A percentile compares a stretch with the other conserved stretches of the same genome.
These are phyloP conservation scores for Acrocyrtus sp. DNA, from an alignment of 2,888 invertebrate species.

Conservation along the genomic window DNA sequence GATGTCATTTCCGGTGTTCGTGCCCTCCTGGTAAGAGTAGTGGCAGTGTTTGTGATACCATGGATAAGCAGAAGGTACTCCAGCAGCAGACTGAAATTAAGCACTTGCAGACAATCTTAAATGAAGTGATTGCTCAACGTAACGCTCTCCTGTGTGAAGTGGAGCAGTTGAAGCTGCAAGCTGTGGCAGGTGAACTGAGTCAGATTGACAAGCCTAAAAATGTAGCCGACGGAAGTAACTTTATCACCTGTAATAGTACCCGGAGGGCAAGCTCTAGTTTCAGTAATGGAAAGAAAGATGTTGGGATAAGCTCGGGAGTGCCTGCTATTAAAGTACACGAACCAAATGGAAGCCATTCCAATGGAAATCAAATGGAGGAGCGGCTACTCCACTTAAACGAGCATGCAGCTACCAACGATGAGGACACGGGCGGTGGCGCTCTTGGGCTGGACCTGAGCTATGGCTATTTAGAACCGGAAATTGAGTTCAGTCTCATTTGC, in stretches of 20 bases:
- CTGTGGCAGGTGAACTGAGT: conserved; percentile 57
- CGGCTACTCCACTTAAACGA: too few species aligned
- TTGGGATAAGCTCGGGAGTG: too few species aligned
- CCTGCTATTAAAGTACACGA: too few species aligned
- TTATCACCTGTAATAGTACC: too few species aligned
- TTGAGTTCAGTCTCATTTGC: conserved; percentile 49
- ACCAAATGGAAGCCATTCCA: too few species aligned
- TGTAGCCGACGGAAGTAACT: too few species aligned
- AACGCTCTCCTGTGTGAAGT: conserved; percentile 60
- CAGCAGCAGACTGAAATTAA: conserved; percentile 55
- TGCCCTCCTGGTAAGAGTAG: background rate
- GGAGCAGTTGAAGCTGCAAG: conserved; percentile 60
- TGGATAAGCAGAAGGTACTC: conserved; percentile 19
- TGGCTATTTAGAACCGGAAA: conserved; percentile 45
- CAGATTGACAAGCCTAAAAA: conserved; percentile 42
- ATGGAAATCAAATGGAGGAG: too few species aligned
- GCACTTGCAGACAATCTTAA: conserved; percentile 49
- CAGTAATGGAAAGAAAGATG: conserved; percentile 11
- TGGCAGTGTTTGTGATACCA: background rate
- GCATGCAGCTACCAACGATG: too few species aligned
- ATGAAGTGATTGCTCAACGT: conserved; percentile 53
- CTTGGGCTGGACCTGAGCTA: conserved; percentile 28
- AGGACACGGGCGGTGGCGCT: too few species aligned
- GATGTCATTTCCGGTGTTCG: background rate
- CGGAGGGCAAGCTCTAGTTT: too few species aligned